A percentile compares a stretch with the other conserved stretches of the same genome.
Evolutionary conservation across 53 echinoderm and acorn worm genomes (phyloP).

Genomic region (Pentamera pediparva): DNA sequence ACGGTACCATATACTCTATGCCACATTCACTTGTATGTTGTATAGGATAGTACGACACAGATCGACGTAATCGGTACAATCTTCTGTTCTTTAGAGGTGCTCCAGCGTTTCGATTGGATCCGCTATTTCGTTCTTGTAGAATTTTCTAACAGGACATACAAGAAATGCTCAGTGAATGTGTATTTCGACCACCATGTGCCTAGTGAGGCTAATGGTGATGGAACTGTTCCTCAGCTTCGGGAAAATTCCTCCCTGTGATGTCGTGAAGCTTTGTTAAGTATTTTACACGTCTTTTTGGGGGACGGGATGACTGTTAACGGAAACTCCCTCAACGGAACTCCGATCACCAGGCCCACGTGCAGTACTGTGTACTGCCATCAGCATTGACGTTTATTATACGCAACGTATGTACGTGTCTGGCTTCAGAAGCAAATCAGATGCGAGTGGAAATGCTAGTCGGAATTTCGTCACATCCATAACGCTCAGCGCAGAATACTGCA

Average conservation of each 20-base stretch:
- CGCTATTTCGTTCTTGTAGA: neutral
- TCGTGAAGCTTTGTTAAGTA: too few species aligned
- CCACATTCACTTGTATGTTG: neutral
- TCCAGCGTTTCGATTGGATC: neutral
- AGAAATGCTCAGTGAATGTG: neutral
- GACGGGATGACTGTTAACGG: too few species aligned
- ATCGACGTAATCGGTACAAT: neutral
- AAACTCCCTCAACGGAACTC: too few species aligned
- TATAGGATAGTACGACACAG: neutral
- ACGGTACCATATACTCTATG: neutral
- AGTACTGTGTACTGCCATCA: too few species aligned
- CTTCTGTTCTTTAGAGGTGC: neutral
- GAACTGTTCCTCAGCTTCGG: neutral
- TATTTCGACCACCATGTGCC: neutral
- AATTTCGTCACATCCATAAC: too few species aligned
- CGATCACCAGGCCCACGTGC: too few species aligned
- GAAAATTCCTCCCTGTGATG: neutral
- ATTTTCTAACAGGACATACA: neutral
- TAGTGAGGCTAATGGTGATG: neutral
- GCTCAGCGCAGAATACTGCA: too few species aligned
- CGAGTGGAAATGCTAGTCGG: too few species aligned
- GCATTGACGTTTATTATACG: too few species aligned
- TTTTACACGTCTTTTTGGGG: too few species aligned
- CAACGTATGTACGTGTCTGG: too few species aligned
- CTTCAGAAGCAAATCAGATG: too few species aligned